phyloP scores from a whole-genome alignment of 2,113 vertebrate genomes.

The Emydocephalus ijimae region DNA sequence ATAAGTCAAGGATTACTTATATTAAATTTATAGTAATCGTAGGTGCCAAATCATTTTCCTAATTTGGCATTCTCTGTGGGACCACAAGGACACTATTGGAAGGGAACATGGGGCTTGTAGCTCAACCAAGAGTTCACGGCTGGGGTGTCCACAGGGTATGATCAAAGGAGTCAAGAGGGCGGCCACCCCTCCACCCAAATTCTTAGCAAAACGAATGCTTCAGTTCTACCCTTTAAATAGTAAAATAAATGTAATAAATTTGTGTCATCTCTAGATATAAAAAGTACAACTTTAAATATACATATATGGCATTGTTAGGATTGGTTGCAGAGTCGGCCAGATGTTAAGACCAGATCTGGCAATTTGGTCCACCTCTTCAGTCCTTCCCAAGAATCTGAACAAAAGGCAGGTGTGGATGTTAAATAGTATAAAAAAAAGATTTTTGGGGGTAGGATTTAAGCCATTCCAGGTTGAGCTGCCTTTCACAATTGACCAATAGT shows the following conservation, averaged over 20 bases:
- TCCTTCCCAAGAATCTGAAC: no score
- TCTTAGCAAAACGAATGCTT: rapidly evolving
- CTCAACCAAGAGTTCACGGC: not conserved
- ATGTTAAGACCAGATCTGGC: no score
- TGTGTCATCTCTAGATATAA: no score
- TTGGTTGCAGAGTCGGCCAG: no score
- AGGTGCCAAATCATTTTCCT: not conserved
- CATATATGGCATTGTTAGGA: not conserved
- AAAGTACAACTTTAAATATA: not conserved
- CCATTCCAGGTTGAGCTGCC: no score
- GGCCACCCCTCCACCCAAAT: not conserved
- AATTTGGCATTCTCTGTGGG: not conserved
- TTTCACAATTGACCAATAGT: no score
- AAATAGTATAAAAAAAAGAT: no score
- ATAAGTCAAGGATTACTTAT: no score
- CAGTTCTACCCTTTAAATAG: not conserved
- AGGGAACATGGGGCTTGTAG: not conserved
- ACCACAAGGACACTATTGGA: not conserved
- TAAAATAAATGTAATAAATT: not conserved
- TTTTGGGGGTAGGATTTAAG: no score
- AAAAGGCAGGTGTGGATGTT: no score
- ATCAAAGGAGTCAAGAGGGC: not conserved
- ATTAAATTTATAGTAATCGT: not conserved
- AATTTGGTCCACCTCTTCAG: no score
- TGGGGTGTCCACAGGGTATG: not conserved